A percentile compares a stretch with the other conserved stretches of the same genome.
Evolutionary conservation across 2,888 invertebrate species (phyloP).

Genomic region (Meta bourneti): DNA sequence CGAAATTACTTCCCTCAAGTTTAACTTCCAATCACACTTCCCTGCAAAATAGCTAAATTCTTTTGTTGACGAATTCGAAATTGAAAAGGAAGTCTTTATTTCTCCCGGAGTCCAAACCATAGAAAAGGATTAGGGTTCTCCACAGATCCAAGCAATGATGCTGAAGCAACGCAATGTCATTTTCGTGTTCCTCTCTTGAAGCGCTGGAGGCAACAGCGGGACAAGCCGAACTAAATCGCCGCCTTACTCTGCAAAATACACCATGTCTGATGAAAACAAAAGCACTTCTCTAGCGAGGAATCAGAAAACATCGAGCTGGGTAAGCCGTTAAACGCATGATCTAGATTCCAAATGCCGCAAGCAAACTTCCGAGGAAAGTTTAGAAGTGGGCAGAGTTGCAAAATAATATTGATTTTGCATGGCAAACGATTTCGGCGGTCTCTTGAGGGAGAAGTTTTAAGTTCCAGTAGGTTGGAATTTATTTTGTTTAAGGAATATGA

Average conservation of each 20-base stretch:
- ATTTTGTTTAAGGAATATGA: too few species aligned
- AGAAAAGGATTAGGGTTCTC: neutral
- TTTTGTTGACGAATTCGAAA: neutral
- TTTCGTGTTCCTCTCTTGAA: too few species aligned
- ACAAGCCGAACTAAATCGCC: neutral
- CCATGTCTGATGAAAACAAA: neutral
- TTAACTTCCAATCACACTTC: neutral
- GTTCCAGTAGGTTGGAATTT: too few species aligned
- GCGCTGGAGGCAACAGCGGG: neutral
- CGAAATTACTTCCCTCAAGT: neutral
- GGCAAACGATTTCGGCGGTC: neutral
- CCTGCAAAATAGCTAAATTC: neutral
- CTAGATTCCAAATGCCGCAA: neutral
- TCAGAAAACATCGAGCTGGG: neutral
- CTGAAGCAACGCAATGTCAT: too few species aligned
- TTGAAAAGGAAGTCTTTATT: neutral
- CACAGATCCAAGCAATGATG: neutral
- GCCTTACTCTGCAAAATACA: too few species aligned
- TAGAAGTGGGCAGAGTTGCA: neutral
- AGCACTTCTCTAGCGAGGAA: neutral
- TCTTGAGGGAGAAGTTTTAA: neutral
- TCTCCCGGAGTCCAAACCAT: neutral
- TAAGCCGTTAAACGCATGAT: neutral
- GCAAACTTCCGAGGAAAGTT: neutral
- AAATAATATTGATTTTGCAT: neutral